Percentiles rank a stretch among this genome's conserved stretches.
These are phyloP conservation scores for Enhydra lutris DNA, from an alignment of 2,113 vertebrate species.

Conservation along the genomic window DNA sequence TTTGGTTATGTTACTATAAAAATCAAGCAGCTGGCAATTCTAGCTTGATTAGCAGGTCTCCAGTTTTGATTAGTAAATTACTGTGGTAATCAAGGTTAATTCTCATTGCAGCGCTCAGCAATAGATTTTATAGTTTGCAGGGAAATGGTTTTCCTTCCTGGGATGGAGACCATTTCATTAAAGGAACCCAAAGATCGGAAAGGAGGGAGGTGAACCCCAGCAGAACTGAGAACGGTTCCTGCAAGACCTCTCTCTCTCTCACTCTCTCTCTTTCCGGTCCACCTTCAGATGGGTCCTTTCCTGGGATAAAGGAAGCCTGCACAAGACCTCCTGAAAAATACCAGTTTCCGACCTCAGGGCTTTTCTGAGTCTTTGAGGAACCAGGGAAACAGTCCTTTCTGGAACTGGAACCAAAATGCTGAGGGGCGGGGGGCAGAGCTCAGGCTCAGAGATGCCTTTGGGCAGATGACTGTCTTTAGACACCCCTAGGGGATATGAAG, in stretches of 20 bases:
- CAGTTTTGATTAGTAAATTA: slow-evolving; percentile 90
- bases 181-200: slow-evolving; percentile 62
- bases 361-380: not conserved
- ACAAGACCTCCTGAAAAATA: not conserved
- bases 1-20: slow-evolving; percentile 88
- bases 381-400: not conserved
- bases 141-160: slow-evolving; percentile 78
- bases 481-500: not conserved
- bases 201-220: not conserved
- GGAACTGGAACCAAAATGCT: not conserved
- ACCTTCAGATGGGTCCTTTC: not conserved
- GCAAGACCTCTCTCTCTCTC: not conserved
- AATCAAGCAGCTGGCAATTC: slow-evolving; percentile 88
- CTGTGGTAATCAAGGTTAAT: slow-evolving; percentile 89
- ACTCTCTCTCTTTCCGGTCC: not conserved
- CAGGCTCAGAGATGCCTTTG: not conserved
- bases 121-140: slow-evolving; percentile 80
- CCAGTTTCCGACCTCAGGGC: accelerated
- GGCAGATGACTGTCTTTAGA: not conserved
- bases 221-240: not conserved
- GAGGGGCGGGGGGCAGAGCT: not conserved
- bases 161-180: slow-evolving; percentile 71
- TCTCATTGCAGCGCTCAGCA: slow-evolving; percentile 80
- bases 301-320: not conserved
- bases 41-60: slow-evolving; percentile 90